Percentiles rank a stretch among this genome's conserved stretches.
Conservation (phyloP, 2,797 vertebrate genomes). For the Pelobates cultripes region DNA sequence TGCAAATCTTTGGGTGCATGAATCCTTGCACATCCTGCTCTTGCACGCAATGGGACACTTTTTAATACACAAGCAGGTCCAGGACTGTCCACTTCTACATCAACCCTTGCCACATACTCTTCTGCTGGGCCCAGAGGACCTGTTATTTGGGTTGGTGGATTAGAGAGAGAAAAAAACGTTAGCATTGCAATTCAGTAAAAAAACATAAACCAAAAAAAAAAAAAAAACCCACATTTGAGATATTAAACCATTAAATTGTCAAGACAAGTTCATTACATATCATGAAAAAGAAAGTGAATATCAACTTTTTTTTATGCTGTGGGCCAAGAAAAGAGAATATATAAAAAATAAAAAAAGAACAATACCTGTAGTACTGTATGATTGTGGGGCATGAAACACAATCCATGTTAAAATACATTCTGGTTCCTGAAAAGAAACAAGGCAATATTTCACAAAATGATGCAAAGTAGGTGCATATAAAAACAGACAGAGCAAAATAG, state of each 20-base stretch:
- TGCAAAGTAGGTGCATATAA: too few species aligned
- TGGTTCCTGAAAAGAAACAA: constrained; percentile 76
- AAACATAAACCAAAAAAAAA: too few species aligned
- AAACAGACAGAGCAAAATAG: too few species aligned
- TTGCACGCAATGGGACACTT: constrained; percentile 83
- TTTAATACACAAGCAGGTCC: constrained; percentile 84
- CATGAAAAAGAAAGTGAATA: too few species aligned
- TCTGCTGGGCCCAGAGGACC: constrained; percentile 82
- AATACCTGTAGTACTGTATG: constrained; percentile 81
- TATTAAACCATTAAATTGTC: too few species aligned
- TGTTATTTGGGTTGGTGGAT: constrained; percentile 60
- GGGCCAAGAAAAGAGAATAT: too few species aligned
- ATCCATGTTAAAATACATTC: constrained; percentile 89
- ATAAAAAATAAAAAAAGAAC: neutral
- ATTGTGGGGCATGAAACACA: constrained; percentile 87
- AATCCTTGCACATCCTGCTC: constrained; percentile 87
- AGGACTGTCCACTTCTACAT: constrained; percentile 92
- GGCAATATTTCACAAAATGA: neutral
- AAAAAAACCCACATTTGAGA: too few species aligned
- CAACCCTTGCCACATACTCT: constrained; percentile 86
- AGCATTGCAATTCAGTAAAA: too few species aligned
- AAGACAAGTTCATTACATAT: too few species aligned
- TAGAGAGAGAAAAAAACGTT: too few species aligned
- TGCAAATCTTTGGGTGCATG: constrained; percentile 90
- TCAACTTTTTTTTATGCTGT: too few species aligned